These are phyloP conservation scores for Xenopus laevis DNA, from an alignment of 2,113 vertebrate genomes.

Conservation along the genomic window DNA sequence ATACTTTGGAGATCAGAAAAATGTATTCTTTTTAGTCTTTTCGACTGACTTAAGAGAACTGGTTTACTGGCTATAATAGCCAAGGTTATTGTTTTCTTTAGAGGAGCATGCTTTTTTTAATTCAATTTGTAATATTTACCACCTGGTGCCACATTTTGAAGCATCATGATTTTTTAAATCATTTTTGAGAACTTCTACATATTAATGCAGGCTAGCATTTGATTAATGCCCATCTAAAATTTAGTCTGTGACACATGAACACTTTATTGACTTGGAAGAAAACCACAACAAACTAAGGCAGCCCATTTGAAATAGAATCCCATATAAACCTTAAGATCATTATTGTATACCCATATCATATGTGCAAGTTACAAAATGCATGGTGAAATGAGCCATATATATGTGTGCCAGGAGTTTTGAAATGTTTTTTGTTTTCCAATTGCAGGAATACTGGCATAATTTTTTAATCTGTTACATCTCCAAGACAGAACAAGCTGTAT, in stretches of 20 bases:
- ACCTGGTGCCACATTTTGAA: constrained; percentile 19
- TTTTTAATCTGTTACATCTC: too few species aligned
- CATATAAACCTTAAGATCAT: too few species aligned
- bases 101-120: constrained; percentile 40
- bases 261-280: too few species aligned
- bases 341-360: too few species aligned
- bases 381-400: too few species aligned
- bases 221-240: neutral
- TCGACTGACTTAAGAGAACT: constrained; percentile 18
- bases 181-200: constrained; percentile 22
- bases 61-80: neutral
- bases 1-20: constrained; percentile 32
- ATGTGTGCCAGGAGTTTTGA: too few species aligned
- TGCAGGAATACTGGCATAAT: too few species aligned
- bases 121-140: constrained; percentile 14
- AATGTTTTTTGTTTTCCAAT: too few species aligned
- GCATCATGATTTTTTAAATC: constrained; percentile 11
- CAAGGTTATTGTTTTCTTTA: constrained; percentile 23
- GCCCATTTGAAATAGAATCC: neutral
- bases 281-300: too few species aligned
- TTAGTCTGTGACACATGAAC: too few species aligned
- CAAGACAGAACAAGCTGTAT: too few species aligned
- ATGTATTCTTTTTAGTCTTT: constrained; percentile 26
- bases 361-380: too few species aligned
- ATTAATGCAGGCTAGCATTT: neutral